phyloP scores from a whole-genome alignment of 2,888 invertebrate genomes.

The Dolichomitus sp. region DNA sequence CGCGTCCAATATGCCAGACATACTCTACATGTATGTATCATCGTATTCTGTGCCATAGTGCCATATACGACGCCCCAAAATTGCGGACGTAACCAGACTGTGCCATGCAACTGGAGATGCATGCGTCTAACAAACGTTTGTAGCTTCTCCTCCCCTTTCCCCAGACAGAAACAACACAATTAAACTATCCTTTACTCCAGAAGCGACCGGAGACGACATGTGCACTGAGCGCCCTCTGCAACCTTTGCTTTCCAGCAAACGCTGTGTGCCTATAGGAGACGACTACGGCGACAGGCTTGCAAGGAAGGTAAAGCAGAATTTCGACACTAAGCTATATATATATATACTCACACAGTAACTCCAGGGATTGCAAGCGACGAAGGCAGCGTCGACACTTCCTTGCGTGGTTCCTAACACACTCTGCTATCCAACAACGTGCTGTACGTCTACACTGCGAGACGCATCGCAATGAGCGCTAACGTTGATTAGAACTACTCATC shows the following conservation, averaged over 20 bases:
- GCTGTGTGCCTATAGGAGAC: constrained; percentile 25
- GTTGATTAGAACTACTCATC: constrained; percentile 79
- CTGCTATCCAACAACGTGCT: background rate
- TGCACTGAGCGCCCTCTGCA: background rate
- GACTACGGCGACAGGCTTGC: constrained; percentile 38
- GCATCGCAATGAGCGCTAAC: constrained; percentile 68
- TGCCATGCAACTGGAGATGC: constrained; percentile 4
- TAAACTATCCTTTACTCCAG: constrained; percentile 77
- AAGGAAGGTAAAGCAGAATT: constrained; percentile 9
- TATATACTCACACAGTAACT: background rate
- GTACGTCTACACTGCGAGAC: constrained; percentile 1
- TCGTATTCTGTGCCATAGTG: background rate
- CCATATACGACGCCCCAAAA: constrained; percentile 12
- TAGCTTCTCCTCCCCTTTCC: constrained; percentile 1
- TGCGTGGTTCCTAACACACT: constrained; percentile 32
- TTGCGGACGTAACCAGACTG: background rate
- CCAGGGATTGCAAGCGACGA: constrained; percentile 6
- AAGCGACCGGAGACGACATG: constrained; percentile 57
- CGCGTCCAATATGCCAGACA: background rate
- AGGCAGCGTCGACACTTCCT: constrained; percentile 33
- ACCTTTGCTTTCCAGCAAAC: background rate
- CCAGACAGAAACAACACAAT: constrained; percentile 72
- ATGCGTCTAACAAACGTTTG: constrained; percentile 28
- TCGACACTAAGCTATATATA: background rate
- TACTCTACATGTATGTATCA: background rate